A percentile compares a stretch with the other conserved stretches of the same genome.
Evolutionary conservation across 2,113 vertebrate genomes (phyloP).

Genomic region (Scopus umbretta): DNA sequence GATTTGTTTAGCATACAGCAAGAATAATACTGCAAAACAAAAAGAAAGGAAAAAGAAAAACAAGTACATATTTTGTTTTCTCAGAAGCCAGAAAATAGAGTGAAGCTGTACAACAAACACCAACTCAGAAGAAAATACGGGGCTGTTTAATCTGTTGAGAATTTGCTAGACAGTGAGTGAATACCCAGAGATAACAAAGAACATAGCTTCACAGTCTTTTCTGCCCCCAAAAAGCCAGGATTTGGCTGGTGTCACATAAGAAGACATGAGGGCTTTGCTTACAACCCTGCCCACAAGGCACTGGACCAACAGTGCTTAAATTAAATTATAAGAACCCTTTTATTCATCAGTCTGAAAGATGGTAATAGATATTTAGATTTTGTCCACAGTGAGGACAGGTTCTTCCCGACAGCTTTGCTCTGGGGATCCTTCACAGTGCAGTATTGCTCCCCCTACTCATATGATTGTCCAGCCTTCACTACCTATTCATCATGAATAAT

Average conservation of each 20-base stretch:
- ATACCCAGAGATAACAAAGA: background rate
- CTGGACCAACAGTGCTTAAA: background rate
- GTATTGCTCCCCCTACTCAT: background rate
- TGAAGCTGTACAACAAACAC: background rate
- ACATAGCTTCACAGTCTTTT: background rate
- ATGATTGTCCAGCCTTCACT: background rate
- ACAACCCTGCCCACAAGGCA: background rate
- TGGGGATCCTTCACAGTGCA: background rate
- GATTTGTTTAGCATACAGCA: background rate
- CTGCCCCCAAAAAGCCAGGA: background rate
- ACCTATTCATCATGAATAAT: background rate
- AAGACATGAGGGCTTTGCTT: background rate
- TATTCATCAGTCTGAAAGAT: background rate
- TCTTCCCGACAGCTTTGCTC: background rate
- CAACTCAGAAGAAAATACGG: background rate
- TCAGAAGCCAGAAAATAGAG: background rate
- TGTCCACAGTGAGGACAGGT: background rate
- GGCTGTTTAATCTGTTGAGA: background rate
- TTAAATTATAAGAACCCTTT: background rate
- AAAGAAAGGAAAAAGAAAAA: background rate
- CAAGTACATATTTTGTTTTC: background rate
- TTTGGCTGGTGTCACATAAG: background rate
- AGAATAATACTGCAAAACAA: background rate
- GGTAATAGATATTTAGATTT: background rate
- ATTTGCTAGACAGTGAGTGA: background rate